Evolutionary conservation across 35 echinoderm and acorn worm genomes (phyloP).

Genomic region (Heliocidaris erythrogramma): DNA sequence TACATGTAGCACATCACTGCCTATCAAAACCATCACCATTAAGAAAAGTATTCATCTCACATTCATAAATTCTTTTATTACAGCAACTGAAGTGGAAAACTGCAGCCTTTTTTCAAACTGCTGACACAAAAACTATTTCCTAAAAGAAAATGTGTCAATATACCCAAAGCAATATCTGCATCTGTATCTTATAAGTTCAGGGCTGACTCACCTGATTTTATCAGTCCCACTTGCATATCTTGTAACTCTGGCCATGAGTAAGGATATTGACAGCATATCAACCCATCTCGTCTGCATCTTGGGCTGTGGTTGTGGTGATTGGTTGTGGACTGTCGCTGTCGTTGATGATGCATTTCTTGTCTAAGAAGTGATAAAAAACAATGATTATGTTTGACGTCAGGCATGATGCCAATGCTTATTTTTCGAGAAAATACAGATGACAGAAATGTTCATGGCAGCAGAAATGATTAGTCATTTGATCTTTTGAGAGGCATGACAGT

Average conservation of each 20-base stretch:
- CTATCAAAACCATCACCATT: too few species aligned
- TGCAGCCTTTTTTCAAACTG: too few species aligned
- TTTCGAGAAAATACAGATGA: neutral
- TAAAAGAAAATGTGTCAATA: neutral
- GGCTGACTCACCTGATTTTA: conserved; percentile 69
- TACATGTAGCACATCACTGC: too few species aligned
- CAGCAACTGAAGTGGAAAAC: too few species aligned
- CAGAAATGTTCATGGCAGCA: neutral
- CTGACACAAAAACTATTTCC: neutral
- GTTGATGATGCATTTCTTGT: conserved; percentile 70
- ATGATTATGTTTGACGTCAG: neutral
- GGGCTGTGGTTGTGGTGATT: conserved; percentile 55
- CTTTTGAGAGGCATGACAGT: too few species aligned
- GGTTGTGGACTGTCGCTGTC: conserved; percentile 46
- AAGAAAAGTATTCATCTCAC: too few species aligned
- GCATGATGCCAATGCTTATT: neutral
- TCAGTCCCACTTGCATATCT: conserved; percentile 80
- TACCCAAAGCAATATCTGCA: too few species aligned
- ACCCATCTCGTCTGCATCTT: conserved; percentile 94
- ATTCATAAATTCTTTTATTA: too few species aligned
- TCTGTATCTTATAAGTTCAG: neutral
- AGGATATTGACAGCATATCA: conserved; percentile 76
- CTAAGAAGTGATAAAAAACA: conserved; percentile 35
- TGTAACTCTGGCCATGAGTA: conserved; percentile 87
- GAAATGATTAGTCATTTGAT: too few species aligned